Evolutionary conservation across 37 sponge, comb jelly and placozoan species (phyloP), one percentile per base, ranked within the genome.

Genomic region (Trichoplax adhaerens): DNA sequence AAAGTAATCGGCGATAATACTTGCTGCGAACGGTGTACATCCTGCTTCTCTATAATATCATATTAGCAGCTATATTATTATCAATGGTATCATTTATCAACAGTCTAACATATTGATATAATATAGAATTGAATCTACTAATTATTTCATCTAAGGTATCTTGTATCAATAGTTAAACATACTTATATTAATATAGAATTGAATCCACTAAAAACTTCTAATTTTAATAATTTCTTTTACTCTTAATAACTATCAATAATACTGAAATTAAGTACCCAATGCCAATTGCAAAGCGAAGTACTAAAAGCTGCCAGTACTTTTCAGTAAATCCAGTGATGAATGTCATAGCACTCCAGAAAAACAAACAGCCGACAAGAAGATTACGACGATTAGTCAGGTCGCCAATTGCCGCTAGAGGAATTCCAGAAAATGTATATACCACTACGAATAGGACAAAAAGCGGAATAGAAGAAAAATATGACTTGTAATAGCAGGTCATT

Each of bases 1-100:
- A 80, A 86, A 86, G 70, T 90, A 90, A 70, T 90, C 87, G 5
- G 81, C 66, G 8, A 90, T 70, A 54, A 90, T 62, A 55, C 85
- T 82, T 2, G 79, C 76, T 53, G 87, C 84, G 79, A 82, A 90
- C 1, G 91, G 91, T 62, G 71, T 86, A 54, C 91, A 85, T 0
- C 86, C 87, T 72, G 91, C 84, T 58, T 86, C 91, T 52, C 91
- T 90, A 74, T 0, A 70, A 52, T 12, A 68, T 2, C 2, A 74
- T 29, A 29, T 29, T 29, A 29, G 29, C 29, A 29, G 29, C 29
- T 29, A 29, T 29, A 29, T 29, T 29, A 29, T 29, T 29, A 29
- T 29, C 29, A 29, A 29, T 29, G 29, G 29, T 29, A 29, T 29
- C 29, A 0, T 29, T 29, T 29, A 29, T 29, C 29, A 29, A 29